Evolutionary conservation across 2,113 vertebrate species (phyloP), one percentile per base, ranked within the genome.

Genomic region (Actenoides hombroni): DNA sequence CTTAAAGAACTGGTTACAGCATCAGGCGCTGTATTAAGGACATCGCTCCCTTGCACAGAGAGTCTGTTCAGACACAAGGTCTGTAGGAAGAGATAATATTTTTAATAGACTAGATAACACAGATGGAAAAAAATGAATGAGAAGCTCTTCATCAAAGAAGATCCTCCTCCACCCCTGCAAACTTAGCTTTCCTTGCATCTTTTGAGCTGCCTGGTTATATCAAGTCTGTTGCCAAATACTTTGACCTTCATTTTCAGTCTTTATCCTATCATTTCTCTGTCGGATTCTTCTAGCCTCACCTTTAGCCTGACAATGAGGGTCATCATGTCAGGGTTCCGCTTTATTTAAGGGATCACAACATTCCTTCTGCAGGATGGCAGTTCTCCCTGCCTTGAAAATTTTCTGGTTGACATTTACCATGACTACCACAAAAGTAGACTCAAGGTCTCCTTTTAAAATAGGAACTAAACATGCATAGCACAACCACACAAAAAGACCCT

Each of bases 71-170:
- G 73, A 78, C 89, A 75, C 77, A 64, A 7, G 11, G 39, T 91
- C 94, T 96, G 94, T 73, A 75, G 73, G 83, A 92, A 95, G 94
- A 95, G 86, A 91, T 91, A 95, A 89, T 93, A 25, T 86, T 97
- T 94, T 88, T 89, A 92, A 95, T 95, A 97, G 60, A 31, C 73
- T 84, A 84, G 91, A 89, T 96, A 96, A 94, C 86, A 87, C 74
- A 79, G 70, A 95, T 91, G 93, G 89, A 95, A 81, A 96, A 84
- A 96, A 97, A 92, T 44, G 42, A 92, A 86, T 68, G 89, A 37
- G 51, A 90, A 92, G 29, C 48, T 77, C 74, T 92, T 96, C 86
- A 85, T 95, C 94, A 92, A 95, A 83, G 84, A 76, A 73, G 48
- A 91, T 92, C 44, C 59, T 93, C 7, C 19, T 83, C 68, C 65